Percentiles rank a stretch among this genome's conserved stretches.
These are phyloP conservation scores for Capricornis sumatraensis DNA, from an alignment of 2,113 vertebrate genomes.

Conservation along the genomic window DNA sequence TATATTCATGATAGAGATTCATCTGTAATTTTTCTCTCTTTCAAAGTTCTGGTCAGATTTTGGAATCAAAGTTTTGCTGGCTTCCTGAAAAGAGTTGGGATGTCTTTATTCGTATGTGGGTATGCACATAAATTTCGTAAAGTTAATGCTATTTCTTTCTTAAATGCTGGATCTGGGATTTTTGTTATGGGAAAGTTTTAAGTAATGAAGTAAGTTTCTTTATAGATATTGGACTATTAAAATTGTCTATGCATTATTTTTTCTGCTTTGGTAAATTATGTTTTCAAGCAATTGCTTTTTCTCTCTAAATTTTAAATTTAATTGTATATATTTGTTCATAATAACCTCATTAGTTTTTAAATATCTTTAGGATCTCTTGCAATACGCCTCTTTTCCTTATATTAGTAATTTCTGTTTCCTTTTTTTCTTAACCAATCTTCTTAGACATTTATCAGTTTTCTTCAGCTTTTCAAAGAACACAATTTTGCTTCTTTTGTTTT, in stretches of 20 bases:
- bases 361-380: background rate
- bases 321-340: background rate
- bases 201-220: background rate
- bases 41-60: background rate
- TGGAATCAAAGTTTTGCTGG: background rate
- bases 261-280: background rate
- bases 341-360: background rate
- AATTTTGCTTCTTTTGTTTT: background rate
- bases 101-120: background rate
- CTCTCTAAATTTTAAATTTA: background rate
- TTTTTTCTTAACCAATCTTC: background rate
- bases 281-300: background rate
- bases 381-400: background rate
- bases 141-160: background rate
- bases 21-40: background rate
- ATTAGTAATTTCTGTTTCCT: background rate
- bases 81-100: background rate
- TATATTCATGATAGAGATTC: background rate
- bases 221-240: background rate
- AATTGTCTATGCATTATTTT: background rate
- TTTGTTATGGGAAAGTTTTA: background rate
- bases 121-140: background rate
- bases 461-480: background rate
- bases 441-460: background rate
- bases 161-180: background rate